These are phyloP conservation scores for Papilio polytes DNA, from an alignment of 1,140 invertebrate genomes.

Conservation along the genomic window DNA sequence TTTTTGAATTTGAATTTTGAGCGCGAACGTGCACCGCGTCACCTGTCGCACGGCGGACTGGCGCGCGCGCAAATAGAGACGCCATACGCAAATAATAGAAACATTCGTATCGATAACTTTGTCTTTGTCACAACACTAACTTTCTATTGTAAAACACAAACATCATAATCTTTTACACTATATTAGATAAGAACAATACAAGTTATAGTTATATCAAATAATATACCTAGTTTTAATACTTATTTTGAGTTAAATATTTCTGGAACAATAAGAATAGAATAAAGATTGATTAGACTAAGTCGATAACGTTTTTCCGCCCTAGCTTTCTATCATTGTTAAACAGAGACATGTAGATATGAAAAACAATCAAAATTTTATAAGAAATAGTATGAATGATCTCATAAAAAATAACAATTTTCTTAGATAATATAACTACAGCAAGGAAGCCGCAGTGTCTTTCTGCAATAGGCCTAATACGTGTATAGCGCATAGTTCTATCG, in stretches of 20 bases:
- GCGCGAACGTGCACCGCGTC: constrained; percentile 60
- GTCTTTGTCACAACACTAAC: background rate
- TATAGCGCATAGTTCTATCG: background rate
- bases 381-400: too few relatives aligned
- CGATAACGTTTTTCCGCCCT: constrained; percentile 12
- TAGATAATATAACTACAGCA: too few relatives aligned
- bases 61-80: constrained; percentile 53
- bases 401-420: too few relatives aligned
- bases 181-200: too few relatives aligned
- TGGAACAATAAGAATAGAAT: background rate
- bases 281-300: background rate
- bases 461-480: too few relatives aligned
- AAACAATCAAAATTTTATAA: background rate
- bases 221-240: background rate
- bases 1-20: constrained; percentile 56
- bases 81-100: constrained; percentile 15
- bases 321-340: background rate
- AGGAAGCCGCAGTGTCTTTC: too few relatives aligned
- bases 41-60: constrained; percentile 66
- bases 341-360: background rate
- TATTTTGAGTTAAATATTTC: background rate
- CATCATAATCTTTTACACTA: background rate
- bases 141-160: constrained; percentile 4
- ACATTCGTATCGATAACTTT: constrained; percentile 19
- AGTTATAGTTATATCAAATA: too few relatives aligned